Percentiles rank a stretch among this genome's conserved stretches.
Conservation (phyloP, 2,797 vertebrate species). For the Otolemur crassicaudatus region DNA sequence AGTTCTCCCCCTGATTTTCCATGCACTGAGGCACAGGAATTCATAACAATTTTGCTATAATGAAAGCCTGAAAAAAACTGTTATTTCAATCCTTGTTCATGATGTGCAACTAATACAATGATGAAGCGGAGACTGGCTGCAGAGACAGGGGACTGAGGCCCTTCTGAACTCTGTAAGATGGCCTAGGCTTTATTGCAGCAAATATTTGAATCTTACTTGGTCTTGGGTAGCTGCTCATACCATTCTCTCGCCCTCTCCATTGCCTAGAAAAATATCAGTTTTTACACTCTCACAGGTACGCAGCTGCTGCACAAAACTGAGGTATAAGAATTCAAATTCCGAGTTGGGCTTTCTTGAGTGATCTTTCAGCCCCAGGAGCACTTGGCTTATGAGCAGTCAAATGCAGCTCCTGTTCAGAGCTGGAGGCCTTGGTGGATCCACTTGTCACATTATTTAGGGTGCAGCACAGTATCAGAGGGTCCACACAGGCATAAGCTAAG, state of each 20-base stretch:
- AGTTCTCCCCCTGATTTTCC: neutral
- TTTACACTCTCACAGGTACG: constrained; percentile 53
- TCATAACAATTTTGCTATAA: constrained; percentile 27
- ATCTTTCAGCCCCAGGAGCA: constrained; percentile 65
- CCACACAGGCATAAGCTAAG: neutral
- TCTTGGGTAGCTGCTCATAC: neutral
- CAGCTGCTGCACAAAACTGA: rapidly evolving
- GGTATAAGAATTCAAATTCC: constrained; percentile 48
- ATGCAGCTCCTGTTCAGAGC: constrained; percentile 63
- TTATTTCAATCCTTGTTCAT: neutral
- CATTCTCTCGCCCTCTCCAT: neutral
- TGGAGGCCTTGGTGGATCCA: constrained; percentile 41
- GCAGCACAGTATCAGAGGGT: constrained; percentile 33
- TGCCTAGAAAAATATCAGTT: constrained; percentile 45
- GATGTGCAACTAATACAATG: neutral
- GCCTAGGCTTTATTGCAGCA: neutral
- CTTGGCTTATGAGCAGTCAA: constrained; percentile 58
- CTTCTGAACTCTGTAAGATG: neutral
- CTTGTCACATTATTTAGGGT: constrained; percentile 70
- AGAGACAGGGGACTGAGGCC: neutral
- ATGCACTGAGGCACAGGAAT: neutral
- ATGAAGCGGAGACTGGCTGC: neutral
- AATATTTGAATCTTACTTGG: constrained; percentile 1
- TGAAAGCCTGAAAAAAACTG: neutral
- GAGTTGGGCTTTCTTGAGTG: constrained; percentile 40